Base-by-base conservation (phyloP, 2,888 invertebrate species). In the Cepaea hortensis region DNA sequence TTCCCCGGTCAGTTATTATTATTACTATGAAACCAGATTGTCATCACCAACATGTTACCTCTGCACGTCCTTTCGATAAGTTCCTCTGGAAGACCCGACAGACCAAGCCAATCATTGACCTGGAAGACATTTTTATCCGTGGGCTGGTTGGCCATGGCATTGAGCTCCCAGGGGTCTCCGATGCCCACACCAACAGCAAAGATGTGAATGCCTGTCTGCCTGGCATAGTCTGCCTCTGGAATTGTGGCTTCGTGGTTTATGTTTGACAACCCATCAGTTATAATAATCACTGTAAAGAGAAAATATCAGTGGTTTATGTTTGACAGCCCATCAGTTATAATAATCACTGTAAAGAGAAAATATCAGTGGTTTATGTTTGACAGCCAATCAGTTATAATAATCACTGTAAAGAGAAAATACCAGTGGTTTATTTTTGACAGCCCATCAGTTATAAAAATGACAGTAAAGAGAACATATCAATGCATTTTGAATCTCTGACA, bases 201-300 rank as follows among this genome's bases (percentile, higher is more conserved):
- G n/a, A 94, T 86, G 76, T 92, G 92, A 70, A 92, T 92, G 68
- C 92, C 93, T 65, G 85, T 68, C 11, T 90, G 87, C 86, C 91
- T 92, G 20, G 91, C 88, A 6, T 84, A 85, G 4, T 89, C 84
- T 3, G 93, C 93, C 80, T 92, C 91, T 0, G 91, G 90, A 23
- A 93, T 86, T 0, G 93, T 93, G 65, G 90, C 85, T 82, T 92
- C 91, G 0, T 89, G 88, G 75, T 92, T 89, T 61, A 93, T 90
- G 81, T 93, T 93, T 1, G 93, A 93, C 68, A 90, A 87, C 18
- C 93, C 93, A 89, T 94, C 93, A 1, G 94, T 93, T 13, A 94
- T 89, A 0, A 93, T 84, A 61, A 93, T 87, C 15, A 91, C 93
- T 93, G 90, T 11, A 89, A 88, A 11, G 20, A 72, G 3, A 61